Evolutionary conservation across 92 coral and sea anemone species (phyloP), one percentile per base, ranked within the genome.

Genomic region (Epizoanthus rinbou): DNA sequence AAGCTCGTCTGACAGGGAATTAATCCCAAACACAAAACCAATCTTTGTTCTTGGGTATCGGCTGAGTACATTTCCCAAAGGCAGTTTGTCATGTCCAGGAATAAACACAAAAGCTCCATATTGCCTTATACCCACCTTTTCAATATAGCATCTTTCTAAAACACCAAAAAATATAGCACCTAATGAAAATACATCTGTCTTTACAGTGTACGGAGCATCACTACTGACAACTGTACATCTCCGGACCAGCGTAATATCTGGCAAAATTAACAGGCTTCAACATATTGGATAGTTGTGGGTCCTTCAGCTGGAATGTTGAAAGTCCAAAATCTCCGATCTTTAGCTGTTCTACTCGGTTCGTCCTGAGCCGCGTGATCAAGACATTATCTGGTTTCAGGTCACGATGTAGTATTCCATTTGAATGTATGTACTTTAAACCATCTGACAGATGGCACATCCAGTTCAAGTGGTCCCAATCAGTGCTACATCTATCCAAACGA

Each of bases 151-250:
- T 33, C 72, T 66, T 66, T 66, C 72, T 33, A 66, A 66, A 15
- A 66, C 25, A 8, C 72, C 72, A 66, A 25, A 66, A 66, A 33
- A 66, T 28, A 66, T 66, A 13, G 72, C 47, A 66, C 72, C 72
- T 28, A 66, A 39, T 28, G 72, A 66, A 31, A 66, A 66, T n/a
- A 66, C 47, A 10, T 66, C 72, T 66, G 72, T 28, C 45, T 66
- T 66, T 23, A 66, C 45, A 66, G 33, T 31, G 72, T 66, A 66
- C 21, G 72, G 50, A 15, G 18, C 39, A 5, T 41, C 6, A 37
- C 0, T 17, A 28, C 3, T 17, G 19, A 25, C n/a, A n/a, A n/a
- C n/a, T n/a, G n/a, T n/a, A 18, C 72, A 67, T 41, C n/a, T 67
- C 72, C 35, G 72, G 72, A 0, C 43, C 72, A 4, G 72, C 72